phyloP scores from a whole-genome alignment of 2,113 vertebrate genomes.

The Pomatorhinus ruficollis region DNA sequence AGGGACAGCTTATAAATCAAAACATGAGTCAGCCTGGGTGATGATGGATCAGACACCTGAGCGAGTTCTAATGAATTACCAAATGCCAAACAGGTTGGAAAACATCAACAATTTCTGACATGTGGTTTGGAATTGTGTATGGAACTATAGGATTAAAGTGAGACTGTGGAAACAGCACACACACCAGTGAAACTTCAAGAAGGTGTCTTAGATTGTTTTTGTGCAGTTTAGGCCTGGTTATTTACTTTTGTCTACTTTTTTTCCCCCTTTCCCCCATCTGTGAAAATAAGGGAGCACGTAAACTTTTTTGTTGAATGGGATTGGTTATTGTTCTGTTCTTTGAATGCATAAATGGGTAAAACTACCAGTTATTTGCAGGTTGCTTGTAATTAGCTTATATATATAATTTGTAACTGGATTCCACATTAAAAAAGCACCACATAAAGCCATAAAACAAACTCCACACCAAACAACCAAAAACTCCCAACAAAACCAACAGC shows the following conservation, averaged over 20 bases:
- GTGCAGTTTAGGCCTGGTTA: not conserved
- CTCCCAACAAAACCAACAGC: not conserved
- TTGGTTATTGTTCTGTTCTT: not conserved
- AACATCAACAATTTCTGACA: not conserved
- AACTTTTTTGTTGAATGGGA: not conserved
- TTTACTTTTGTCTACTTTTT: not conserved
- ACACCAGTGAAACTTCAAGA: not conserved
- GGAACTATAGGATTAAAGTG: not conserved
- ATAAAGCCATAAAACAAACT: not conserved
- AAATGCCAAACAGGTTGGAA: conserved; percentile 84
- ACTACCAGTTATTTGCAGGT: not conserved
- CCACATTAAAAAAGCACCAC: not conserved
- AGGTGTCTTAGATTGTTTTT: not conserved
- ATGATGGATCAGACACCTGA: conserved; percentile 81
- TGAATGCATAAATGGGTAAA: not conserved
- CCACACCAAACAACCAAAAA: not conserved
- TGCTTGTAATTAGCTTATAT: not conserved
- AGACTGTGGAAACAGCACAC: not conserved
- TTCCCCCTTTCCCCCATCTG: not conserved
- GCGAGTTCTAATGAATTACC: conserved; percentile 84
- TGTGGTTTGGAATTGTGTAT: not conserved
- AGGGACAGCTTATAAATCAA: conserved; percentile 49
- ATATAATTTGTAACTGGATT: not conserved
- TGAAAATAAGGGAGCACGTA: not conserved
- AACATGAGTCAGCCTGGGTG: conserved; percentile 79